Conservation (phyloP, 2,888 invertebrate species). For the Endotricha flammealis region DNA sequence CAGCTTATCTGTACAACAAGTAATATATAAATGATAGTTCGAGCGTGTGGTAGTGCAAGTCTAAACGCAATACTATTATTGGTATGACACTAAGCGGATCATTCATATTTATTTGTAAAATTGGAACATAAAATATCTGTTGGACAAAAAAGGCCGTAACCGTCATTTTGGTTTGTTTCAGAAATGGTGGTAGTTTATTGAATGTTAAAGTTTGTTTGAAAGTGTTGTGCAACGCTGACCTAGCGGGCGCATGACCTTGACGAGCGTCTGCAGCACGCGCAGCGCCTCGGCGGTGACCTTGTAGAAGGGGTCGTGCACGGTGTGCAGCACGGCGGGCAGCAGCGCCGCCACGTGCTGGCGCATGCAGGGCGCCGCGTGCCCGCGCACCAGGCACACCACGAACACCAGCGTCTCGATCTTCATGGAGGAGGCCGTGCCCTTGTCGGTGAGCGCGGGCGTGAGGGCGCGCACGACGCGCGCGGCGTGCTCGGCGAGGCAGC, state of each 20-base stretch:
- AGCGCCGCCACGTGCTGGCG: constrained; percentile 87
- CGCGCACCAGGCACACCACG: constrained; percentile 88
- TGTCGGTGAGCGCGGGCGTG: constrained; percentile 91
- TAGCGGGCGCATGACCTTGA: constrained; percentile 94
- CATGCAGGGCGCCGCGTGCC: constrained; percentile 88
- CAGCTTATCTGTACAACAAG: constrained; percentile 31
- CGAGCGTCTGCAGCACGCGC: constrained; percentile 93
- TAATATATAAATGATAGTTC: too few relatives aligned
- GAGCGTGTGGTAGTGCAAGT: too few relatives aligned
- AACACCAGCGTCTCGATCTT: constrained; percentile 98
- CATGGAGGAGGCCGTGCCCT: constrained; percentile 97
- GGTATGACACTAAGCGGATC: too few relatives aligned
- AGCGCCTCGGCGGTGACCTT: constrained; percentile 99
- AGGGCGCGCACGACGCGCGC: constrained; percentile 92
- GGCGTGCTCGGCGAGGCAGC: constrained; percentile 90
- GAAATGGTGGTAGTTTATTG: too few relatives aligned
- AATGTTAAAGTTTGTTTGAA: too few relatives aligned
- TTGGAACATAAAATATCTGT: constrained; percentile 1
- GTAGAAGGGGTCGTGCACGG: constrained; percentile 97
- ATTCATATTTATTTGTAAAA: too few relatives aligned
- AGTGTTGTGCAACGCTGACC: constrained; percentile 75
- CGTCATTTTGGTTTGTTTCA: too few relatives aligned
- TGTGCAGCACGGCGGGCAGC: constrained; percentile 90
- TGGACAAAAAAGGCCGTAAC: too few relatives aligned
- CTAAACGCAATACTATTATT: too few relatives aligned